Base-by-base conservation (phyloP, 2,888 invertebrate species). In the Drosophila nr. fundita region DNA sequence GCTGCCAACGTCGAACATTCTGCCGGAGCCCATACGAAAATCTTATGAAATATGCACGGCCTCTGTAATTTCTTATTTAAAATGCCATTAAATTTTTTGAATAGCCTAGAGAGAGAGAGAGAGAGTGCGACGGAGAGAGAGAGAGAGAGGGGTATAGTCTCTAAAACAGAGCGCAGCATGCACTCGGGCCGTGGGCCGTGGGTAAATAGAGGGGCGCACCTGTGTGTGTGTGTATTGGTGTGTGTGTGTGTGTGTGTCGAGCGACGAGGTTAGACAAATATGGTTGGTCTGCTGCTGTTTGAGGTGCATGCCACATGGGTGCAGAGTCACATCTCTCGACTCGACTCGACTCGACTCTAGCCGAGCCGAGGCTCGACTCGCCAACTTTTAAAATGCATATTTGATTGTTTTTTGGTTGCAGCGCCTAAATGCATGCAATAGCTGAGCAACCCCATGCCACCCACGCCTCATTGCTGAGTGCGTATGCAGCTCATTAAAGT, bases 31-130 rank as follows among this genome's bases (percentile, higher is more conserved):
- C 67, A 88, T 87, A 84, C 84, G 83, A 83, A 90, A 91, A 85
- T 89, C 92, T 87, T 90, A 92, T 92, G 87, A 92, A 92, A 92
- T 91, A 92, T 92, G 92, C 91, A 92, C 81, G 87, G 85, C 81
- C 88, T 90, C 89, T 89, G 91, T 91, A 92, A 92, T 92, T 92
- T 92, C 92, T 92, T 92, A 92, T 92, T 92, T 92, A 92, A 92
- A 92, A 92, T 92, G 92, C 92, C 92, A 92, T 92, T 92, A 92
- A 92, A 91, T 90, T 91, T 91, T 92, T 91, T 92, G 91, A 91
- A 92, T 91, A 92, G 92, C 91, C 83, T 80, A 87, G 89, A 81
- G 60, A 67, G 68, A 59, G 63, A 27, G 32, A 24, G 34, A 30
- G 58, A 10, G 52, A 27, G 54, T 30, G 57, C 36, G 42, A 18